A percentile compares a stretch with the other conserved stretches of the same genome.
Conservation (phyloP, 2,113 vertebrate species). For the Larimichthys polyactis region DNA sequence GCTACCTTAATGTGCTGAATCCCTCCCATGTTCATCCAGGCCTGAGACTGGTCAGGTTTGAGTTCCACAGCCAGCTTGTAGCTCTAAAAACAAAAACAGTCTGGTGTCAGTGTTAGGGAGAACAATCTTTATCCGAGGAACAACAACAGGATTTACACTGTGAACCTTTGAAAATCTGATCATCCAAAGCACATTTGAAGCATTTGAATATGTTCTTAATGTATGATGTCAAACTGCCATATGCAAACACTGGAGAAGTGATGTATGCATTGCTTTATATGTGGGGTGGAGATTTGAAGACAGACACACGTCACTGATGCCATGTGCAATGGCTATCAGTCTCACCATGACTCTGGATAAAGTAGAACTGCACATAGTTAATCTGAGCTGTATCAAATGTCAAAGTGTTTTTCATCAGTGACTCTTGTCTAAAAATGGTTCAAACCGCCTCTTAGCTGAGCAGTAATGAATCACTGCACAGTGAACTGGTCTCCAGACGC, state of each 20-base stretch:
- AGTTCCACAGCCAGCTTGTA: constrained; percentile 92
- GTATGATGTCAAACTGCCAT: neutral
- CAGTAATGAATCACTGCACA: neutral
- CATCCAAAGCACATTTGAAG: neutral
- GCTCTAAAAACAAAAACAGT: constrained; percentile 83
- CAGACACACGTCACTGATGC: neutral
- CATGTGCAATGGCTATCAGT: neutral
- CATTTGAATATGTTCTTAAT: neutral
- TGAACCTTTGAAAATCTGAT: neutral
- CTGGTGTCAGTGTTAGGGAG: neutral
- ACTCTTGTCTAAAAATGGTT: neutral
- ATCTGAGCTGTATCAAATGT: neutral
- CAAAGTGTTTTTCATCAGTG: neutral
- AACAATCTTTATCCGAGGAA: neutral
- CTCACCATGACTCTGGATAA: neutral
- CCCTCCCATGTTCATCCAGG: constrained; percentile 99
- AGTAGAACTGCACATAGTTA: neutral
- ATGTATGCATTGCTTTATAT: neutral
- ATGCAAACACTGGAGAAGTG: neutral
- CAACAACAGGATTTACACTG: neutral
- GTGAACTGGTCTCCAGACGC: neutral
- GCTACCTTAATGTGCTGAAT: constrained; percentile 98
- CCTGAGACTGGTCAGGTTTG: constrained; percentile 94
- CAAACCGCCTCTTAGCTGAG: neutral
- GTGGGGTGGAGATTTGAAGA: neutral